These are phyloP conservation scores for Drosophila nr. fundita DNA, from an alignment of 2,888 invertebrate species.

Conservation along the genomic window DNA sequence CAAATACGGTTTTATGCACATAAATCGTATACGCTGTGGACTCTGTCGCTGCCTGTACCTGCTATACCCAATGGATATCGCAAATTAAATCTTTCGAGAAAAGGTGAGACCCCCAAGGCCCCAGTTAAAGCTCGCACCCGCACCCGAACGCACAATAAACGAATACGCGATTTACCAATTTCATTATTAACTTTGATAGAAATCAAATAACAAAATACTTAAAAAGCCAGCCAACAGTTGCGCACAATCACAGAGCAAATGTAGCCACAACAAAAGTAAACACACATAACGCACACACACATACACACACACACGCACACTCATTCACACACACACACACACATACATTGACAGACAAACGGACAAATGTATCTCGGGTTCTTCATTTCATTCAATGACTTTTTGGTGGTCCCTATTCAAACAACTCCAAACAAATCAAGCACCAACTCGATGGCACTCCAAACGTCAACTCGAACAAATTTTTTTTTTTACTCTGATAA, in stretches of 20 bases:
- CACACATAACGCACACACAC: constrained; percentile 15
- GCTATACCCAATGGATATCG: constrained; percentile 71
- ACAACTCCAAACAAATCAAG: constrained; percentile 81
- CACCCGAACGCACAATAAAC: constrained; percentile 23
- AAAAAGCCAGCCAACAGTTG: constrained; percentile 60
- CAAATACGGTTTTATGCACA: constrained; percentile 27
- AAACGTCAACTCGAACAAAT: constrained; percentile 79
- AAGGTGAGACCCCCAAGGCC: constrained; percentile 67
- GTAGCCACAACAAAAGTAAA: constrained; percentile 46
- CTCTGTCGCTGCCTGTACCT: constrained; percentile 31
- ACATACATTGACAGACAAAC: constrained; percentile 17
- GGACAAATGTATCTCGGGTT: constrained; percentile 66
- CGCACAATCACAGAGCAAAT: constrained; percentile 48
- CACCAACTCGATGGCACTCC: constrained; percentile 78
- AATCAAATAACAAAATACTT: constrained; percentile 79
- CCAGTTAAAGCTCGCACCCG: constrained; percentile 57
- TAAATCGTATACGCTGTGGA: constrained; percentile 16
- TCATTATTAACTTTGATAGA: constrained; percentile 79
- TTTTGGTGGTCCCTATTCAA: constrained; percentile 80
- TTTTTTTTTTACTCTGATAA: constrained; percentile 68
- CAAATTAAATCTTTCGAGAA: constrained; percentile 72
- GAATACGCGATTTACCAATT: constrained; percentile 72
- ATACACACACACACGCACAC: constrained; percentile 8
- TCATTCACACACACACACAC: constrained; percentile 1
- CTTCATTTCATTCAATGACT: constrained; percentile 81